Conservation (phyloP, 2,888 invertebrate species). For the Tricholauxania praeusta region DNA sequence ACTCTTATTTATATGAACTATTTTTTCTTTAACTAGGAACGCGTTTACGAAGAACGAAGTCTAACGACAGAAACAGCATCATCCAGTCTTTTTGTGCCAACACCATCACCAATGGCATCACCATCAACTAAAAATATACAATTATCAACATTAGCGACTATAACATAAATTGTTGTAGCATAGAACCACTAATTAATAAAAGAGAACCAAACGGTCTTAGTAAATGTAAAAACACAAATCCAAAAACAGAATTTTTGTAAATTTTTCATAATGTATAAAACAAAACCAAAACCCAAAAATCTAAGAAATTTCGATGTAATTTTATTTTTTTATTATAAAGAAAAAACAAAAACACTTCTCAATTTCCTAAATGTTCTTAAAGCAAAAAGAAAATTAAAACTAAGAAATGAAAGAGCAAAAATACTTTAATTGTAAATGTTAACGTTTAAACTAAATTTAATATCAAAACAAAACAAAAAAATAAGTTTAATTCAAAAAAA, state of each 20-base stretch:
- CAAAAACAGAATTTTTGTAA: conserved; percentile 42
- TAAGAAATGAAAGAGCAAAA: background rate
- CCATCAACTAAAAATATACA: conserved; percentile 64
- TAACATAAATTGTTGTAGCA: conserved; percentile 52
- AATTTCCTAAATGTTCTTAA: conserved; percentile 9
- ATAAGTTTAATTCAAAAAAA: background rate
- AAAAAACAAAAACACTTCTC: conserved; percentile 7
- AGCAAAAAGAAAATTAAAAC: background rate
- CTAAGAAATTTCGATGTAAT: conserved; percentile 20
- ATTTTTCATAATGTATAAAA: conserved; percentile 42
- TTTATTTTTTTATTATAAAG: conserved; percentile 10
- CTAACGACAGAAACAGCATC: conserved; percentile 66
- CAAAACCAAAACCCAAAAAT: conserved; percentile 32
- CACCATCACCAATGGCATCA: conserved; percentile 67
- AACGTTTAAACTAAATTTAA: conserved; percentile 15
- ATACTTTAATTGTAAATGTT: background rate
- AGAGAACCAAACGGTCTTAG: conserved; percentile 21
- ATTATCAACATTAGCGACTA: conserved; percentile 64
- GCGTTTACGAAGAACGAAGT: conserved; percentile 66
- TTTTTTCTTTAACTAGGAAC: conserved; percentile 54
- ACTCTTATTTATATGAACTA: too few species aligned
- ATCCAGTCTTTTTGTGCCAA: conserved; percentile 65
- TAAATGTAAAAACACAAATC: conserved; percentile 36
- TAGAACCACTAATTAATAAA: conserved; percentile 21
- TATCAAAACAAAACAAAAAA: conserved; percentile 18